Conservation (phyloP, 2,113 vertebrate genomes). For the Mustelus asterias region DNA sequence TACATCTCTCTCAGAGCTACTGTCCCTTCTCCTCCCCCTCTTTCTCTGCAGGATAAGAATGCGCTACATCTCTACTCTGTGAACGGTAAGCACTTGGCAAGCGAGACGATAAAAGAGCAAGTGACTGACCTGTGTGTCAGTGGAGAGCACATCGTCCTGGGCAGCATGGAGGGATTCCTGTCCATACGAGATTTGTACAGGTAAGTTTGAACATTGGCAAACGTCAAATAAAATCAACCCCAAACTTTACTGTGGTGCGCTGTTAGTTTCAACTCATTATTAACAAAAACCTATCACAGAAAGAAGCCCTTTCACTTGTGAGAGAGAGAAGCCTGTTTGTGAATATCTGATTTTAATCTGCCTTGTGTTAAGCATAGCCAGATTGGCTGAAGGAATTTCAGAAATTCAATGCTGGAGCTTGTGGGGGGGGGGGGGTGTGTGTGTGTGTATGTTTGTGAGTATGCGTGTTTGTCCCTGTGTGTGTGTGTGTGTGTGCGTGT, state of each 20-base stretch:
- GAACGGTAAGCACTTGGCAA: conserved; percentile 81
- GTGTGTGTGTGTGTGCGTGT: too few species aligned
- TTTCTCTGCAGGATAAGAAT: conserved; percentile 77
- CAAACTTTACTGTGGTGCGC: not conserved
- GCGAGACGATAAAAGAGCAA: conserved; percentile 80
- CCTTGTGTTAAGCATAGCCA: not conserved
- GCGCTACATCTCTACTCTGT: conserved; percentile 87
- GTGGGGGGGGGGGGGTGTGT: too few species aligned
- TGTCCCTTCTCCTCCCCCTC: not conserved
- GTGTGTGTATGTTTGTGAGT: too few species aligned
- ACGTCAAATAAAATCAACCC: not conserved
- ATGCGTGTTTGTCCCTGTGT: too few species aligned
- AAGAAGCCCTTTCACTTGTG: not conserved
- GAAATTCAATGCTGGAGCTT: not conserved
- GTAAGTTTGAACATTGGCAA: conserved; percentile 52
- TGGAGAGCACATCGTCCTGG: conserved; percentile 76
- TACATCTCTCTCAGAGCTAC: not conserved
- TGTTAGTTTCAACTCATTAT: not conserved
- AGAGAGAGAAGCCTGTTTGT: not conserved
- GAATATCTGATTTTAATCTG: not conserved
- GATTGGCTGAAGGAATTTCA: not conserved
- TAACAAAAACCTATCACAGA: not conserved
- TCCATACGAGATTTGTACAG: conserved; percentile 88
- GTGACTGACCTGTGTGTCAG: conserved; percentile 84
- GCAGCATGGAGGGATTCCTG: conserved; percentile 85